A percentile compares a stretch with the other conserved stretches of the same genome.
Evolutionary conservation across 2,888 invertebrate genomes (phyloP).

Genomic region (Diaprepes abbreviatus): DNA sequence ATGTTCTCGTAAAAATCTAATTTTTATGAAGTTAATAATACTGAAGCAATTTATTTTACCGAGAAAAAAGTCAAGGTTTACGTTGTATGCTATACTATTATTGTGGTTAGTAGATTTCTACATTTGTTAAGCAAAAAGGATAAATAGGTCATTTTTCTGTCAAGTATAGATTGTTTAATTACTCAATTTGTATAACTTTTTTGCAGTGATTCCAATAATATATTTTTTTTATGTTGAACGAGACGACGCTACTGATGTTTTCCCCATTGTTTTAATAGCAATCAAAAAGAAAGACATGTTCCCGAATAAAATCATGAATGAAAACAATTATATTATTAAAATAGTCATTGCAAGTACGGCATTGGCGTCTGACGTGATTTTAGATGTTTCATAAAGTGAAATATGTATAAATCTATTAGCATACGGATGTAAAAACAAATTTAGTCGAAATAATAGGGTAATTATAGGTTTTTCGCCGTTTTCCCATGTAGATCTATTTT

Average conservation of each 20-base stretch:
- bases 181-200: too few relatives aligned
- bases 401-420: too few relatives aligned
- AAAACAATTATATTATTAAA: not conserved
- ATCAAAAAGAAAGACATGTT: not conserved
- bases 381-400: not conserved
- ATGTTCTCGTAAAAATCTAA: too few relatives aligned
- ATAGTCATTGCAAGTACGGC: not conserved
- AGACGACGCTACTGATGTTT: not conserved
- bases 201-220: too few relatives aligned
- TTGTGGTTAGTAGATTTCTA: slow-evolving; percentile 2
- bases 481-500: too few relatives aligned
- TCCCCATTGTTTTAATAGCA: not conserved
- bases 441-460: too few relatives aligned
- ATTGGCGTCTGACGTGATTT: not conserved
- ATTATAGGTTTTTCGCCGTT: too few relatives aligned
- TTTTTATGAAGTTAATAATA: too few relatives aligned
- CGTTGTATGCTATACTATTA: not conserved
- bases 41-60: not conserved
- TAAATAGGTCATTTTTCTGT: not conserved
- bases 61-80: slow-evolving; percentile 2
- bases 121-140: not conserved
- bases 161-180: not conserved
- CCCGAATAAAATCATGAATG: not conserved
- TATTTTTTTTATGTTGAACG: not conserved
- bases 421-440: too few relatives aligned